phyloP scores from a whole-genome alignment of 1,140 invertebrate genomes.

The Sitophilus oryzae region DNA sequence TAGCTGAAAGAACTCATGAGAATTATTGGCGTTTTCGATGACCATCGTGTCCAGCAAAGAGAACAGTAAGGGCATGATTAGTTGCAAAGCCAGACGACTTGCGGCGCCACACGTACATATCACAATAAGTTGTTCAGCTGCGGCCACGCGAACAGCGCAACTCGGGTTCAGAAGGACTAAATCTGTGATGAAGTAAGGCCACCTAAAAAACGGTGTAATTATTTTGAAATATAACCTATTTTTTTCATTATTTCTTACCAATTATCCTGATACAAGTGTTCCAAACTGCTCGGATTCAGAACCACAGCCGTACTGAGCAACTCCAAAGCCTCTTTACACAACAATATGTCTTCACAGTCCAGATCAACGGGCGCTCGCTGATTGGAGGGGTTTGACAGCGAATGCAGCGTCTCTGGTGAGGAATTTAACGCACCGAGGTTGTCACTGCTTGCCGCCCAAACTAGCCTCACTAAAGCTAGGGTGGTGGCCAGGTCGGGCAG shows the following conservation, averaged over 20 bases:
- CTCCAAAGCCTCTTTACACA: constrained; percentile 90
- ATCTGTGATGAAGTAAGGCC: constrained; percentile 89
- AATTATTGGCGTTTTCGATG: constrained; percentile 70
- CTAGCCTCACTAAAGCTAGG: constrained; percentile 64
- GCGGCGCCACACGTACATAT: constrained; percentile 67
- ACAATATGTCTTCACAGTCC: constrained; percentile 53
- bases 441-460: constrained; percentile 71
- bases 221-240: background rate
- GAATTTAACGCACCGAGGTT: constrained; percentile 62
- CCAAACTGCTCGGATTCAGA: constrained; percentile 74
- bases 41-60: constrained; percentile 69
- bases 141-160: constrained; percentile 64
- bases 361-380: constrained; percentile 46
- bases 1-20: constrained; percentile 75
- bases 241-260: constrained; percentile 31
- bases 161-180: constrained; percentile 75
- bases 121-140: constrained; percentile 76
- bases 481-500: constrained; percentile 63
- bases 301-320: constrained; percentile 84
- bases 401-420: constrained; percentile 61
- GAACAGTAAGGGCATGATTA: constrained; percentile 73
- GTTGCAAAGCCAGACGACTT: constrained; percentile 56
- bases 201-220: constrained; percentile 42
- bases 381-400: constrained; percentile 47
- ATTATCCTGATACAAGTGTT: constrained; percentile 64